Percentiles rank a stretch among this genome's conserved stretches.
Conservation (phyloP, 2,888 invertebrate species). For the Mythimna lalbum region DNA sequence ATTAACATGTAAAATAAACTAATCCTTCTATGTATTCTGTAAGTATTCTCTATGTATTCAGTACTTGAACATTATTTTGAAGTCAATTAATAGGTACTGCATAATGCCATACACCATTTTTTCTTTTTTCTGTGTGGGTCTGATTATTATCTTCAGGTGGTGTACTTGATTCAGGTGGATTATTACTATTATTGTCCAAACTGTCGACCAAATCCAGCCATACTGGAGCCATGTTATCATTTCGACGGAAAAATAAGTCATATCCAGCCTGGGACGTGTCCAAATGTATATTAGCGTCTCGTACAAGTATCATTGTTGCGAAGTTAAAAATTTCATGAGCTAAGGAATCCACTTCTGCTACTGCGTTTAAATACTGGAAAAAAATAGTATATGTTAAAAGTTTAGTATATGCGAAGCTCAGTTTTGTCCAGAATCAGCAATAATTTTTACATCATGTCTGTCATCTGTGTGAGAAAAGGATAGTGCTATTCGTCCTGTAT, state of each 20-base stretch:
- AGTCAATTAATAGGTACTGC: background rate
- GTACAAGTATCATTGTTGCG: conserved; percentile 19
- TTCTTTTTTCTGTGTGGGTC: conserved; percentile 21
- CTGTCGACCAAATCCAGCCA: conserved; percentile 23
- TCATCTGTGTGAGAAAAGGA: too few relatives aligned
- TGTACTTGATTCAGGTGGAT: background rate
- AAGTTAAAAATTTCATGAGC: conserved; percentile 36
- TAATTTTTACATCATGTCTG: too few relatives aligned
- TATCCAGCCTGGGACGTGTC: background rate
- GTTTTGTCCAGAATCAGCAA: too few relatives aligned
- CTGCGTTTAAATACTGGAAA: conserved; percentile 13
- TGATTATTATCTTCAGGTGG: conserved; percentile 4
- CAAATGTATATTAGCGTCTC: background rate
- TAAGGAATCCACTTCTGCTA: conserved; percentile 27
- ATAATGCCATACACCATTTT: conserved; percentile 31
- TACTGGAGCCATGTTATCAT: background rate
- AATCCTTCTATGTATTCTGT: background rate
- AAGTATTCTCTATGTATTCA: background rate
- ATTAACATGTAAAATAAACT: background rate
- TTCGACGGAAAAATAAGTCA: conserved; percentile 28
- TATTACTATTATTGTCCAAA: background rate
- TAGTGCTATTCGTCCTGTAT: too few relatives aligned
- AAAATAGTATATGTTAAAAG: too few relatives aligned
- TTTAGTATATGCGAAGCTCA: too few relatives aligned
- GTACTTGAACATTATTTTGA: background rate